These are phyloP conservation scores for Araneus ventricosus DNA, from an alignment of 1,140 invertebrate species.

Conservation along the genomic window DNA sequence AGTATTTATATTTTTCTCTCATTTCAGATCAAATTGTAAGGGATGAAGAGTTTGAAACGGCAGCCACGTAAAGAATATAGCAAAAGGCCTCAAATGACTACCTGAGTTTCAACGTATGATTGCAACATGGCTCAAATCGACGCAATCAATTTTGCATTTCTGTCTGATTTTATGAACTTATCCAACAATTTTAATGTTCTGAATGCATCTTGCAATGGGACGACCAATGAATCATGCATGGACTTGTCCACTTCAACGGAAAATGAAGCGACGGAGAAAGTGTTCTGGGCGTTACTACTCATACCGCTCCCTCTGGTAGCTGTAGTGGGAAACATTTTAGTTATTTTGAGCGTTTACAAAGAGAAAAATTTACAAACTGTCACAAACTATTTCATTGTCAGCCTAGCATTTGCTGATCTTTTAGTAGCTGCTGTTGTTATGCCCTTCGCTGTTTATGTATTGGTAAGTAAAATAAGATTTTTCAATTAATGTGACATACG, in stretches of 20 bases:
- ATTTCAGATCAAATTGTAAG: no score
- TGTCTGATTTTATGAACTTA: constrained; percentile 3
- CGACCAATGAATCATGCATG: constrained; percentile 48
- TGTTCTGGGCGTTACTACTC: constrained; percentile 91
- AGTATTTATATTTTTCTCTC: no score
- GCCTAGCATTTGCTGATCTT: constrained; percentile 97
- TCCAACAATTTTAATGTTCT: background rate
- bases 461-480: constrained; percentile 85
- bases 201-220: constrained; percentile 45
- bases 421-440: constrained; percentile 97
- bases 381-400: constrained; percentile 99
- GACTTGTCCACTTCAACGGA: constrained; percentile 41
- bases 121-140: constrained; percentile 21
- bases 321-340: constrained; percentile 97
- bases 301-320: constrained; percentile 95
- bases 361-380: constrained; percentile 95
- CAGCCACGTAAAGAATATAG: no score
- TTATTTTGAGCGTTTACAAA: constrained; percentile 94
- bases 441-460: constrained; percentile 98
- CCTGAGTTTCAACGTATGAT: background rate
- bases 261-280: constrained; percentile 78
- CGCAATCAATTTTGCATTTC: constrained; percentile 30
- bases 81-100: no score
- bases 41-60: no score
- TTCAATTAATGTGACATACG: no score